Percentiles rank a stretch among this genome's conserved stretches.
phyloP scores from a whole-genome alignment of 1,140 invertebrate species.

The Heliconius congener region DNA sequence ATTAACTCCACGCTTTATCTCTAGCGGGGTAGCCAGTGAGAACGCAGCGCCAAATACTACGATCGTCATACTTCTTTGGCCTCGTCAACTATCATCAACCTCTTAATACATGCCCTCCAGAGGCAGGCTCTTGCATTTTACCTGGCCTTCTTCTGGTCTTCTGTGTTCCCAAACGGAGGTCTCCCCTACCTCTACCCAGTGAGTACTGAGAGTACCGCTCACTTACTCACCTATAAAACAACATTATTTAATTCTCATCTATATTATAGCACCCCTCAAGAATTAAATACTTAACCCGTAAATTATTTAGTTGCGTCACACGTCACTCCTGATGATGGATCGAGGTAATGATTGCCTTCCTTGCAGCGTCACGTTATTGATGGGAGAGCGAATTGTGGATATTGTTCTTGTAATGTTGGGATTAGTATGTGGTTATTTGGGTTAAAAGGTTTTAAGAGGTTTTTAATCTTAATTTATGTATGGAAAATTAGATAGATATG shows the following conservation, averaged over 20 bases:
- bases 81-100: too few relatives aligned
- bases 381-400: conserved; percentile 48
- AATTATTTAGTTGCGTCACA: conserved; percentile 64
- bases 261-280: conserved; percentile 14
- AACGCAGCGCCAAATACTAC: too few relatives aligned
- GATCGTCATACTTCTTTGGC: too few relatives aligned
- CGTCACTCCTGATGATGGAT: conserved; percentile 65
- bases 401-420: conserved; percentile 33
- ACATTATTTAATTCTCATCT: background rate
- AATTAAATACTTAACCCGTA: conserved; percentile 65
- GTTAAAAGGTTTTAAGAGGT: background rate
- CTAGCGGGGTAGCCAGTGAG: too few relatives aligned
- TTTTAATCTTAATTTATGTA: background rate
- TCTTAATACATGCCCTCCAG: too few relatives aligned
- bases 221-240: background rate
- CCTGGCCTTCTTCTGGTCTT: too few relatives aligned
- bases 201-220: too few relatives aligned
- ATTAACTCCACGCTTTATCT: too few relatives aligned
- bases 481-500: too few relatives aligned
- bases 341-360: conserved; percentile 61
- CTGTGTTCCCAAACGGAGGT: too few relatives aligned
- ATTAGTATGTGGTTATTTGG: conserved; percentile 9
- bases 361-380: conserved; percentile 53
- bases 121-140: too few relatives aligned
- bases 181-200: too few relatives aligned